Evolutionary conservation across 1,140 invertebrate species (phyloP), one percentile per base, ranked within the genome.

Genomic region (Bombus sibiricus): DNA sequence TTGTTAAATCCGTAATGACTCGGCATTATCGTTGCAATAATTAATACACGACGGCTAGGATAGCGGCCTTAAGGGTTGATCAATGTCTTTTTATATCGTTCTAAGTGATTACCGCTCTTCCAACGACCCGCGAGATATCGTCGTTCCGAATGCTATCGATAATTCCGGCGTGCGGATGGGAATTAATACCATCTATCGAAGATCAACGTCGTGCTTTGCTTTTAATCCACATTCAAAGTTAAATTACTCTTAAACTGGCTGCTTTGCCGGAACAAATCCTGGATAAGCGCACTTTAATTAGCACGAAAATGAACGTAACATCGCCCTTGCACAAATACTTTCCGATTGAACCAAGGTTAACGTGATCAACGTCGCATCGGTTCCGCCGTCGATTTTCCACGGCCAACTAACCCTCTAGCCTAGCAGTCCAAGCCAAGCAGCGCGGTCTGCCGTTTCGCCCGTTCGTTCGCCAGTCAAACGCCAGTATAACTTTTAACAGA

Each of bases 221-320:
- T 89, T 89, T 86, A 80, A 76, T 68, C 82, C 62, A 81, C 87
- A 75, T 85, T 89, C 77, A 39, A 85, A 85, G 59, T 85, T 83
- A 41, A 85, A 89, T 89, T 78, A 66, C 78, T 76, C 77, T 72
- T 68, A 57, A 86, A 90, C 41, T 22, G 43, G n/a, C 69, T 59
- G 80, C 53, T 88, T 86, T 86, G 69, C 78, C 75, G 37, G 41
- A 34, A 81, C 74, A 53, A 72, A 57, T 72, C 75, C 62, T 41
- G 77, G 75, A 79, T 85, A 81, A 90, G 68, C 57, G 71, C 66
- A 13, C 86, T 88, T 90, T 84, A 87, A 89, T 90, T 85, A 89
- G 69, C 88, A 32, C 75, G 78, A 57, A 85, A 76, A 74, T 37
- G 37, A 25, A 81, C 62, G 80, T 41, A 76, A 83, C 59, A 82